Conservation (phyloP, 2,797 vertebrate genomes). For the Rhyacichthys aspro region DNA sequence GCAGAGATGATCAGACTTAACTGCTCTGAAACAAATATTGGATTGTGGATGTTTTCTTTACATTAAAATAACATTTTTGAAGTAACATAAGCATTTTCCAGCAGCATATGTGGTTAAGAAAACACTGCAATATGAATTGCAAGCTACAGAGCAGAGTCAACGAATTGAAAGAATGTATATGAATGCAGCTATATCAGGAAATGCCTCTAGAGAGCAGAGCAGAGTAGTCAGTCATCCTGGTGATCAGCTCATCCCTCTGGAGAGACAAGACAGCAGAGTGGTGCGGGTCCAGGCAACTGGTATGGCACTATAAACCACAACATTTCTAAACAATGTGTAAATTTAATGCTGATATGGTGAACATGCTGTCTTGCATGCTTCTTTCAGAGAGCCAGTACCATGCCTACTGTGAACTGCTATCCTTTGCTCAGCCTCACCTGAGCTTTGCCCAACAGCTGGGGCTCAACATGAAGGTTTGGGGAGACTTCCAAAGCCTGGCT, state of each 20-base stretch:
- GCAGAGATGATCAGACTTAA: too few relatives aligned
- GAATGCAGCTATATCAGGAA: conserved; percentile 39
- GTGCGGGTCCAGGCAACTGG: conserved; percentile 84
- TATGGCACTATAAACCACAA: too few relatives aligned
- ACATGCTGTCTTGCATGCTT: conserved; percentile 3
- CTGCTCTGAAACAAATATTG: background rate
- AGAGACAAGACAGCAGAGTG: conserved; percentile 40
- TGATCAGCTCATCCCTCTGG: conserved; percentile 13
- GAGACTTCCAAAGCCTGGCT: conserved; percentile 82
- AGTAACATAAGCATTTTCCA: conserved; percentile 18
- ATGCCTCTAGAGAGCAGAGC: conserved; percentile 36
- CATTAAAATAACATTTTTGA: background rate
- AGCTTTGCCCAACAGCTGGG: conserved; percentile 72
- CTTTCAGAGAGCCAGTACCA: conserved; percentile 84
- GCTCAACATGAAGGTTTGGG: conserved; percentile 64
- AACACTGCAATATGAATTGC: conserved; percentile 14
- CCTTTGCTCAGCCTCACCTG: conserved; percentile 77
- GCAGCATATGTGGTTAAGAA: conserved; percentile 19
- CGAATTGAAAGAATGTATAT: conserved; percentile 19
- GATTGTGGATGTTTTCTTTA: background rate
- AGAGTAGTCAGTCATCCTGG: conserved; percentile 1
- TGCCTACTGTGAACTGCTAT: conserved; percentile 83
- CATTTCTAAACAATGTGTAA: too few relatives aligned
- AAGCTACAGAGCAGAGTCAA: conserved; percentile 12
- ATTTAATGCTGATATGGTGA: too few relatives aligned